Percentiles rank a stretch among this genome's conserved stretches.
Evolutionary conservation across 2,797 vertebrate genomes (phyloP).

Genomic region (Phataginus tetradactyla): DNA sequence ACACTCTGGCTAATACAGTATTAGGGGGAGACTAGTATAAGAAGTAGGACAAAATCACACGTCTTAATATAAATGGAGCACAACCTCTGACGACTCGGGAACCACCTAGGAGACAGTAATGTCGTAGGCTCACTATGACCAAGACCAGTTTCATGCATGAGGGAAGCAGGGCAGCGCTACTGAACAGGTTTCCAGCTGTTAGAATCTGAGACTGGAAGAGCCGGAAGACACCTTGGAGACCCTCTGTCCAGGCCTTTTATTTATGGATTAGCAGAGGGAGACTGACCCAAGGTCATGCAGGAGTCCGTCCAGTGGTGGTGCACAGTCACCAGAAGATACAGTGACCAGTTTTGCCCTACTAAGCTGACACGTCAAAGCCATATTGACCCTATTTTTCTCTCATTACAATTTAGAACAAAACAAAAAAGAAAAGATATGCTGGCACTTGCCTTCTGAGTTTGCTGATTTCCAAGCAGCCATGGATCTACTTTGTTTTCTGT

Average conservation of each 20-base stretch:
- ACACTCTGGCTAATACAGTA: constrained; percentile 10
- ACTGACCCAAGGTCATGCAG: neutral
- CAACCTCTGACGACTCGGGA: neutral
- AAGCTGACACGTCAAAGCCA: neutral
- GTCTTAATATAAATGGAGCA: neutral
- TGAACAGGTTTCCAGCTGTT: neutral
- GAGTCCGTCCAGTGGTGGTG: neutral
- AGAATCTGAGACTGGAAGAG: neutral
- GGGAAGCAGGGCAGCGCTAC: neutral
- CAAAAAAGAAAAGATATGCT: neutral
- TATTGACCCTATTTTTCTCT: neutral
- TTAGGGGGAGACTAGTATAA: neutral
- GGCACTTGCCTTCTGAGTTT: neutral
- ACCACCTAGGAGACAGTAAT: neutral
- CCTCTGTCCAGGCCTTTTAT: neutral
- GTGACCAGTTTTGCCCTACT: neutral
- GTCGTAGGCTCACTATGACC: neutral
- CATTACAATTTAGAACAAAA: neutral
- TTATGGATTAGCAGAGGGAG: neutral
- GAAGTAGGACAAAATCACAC: neutral
- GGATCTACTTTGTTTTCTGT: neutral
- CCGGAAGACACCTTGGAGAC: neutral
- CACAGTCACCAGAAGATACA: fast-evolving
- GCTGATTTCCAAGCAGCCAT: neutral
- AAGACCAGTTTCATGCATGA: neutral